Conservation (phyloP, 2,797 vertebrate species). For the Falco cherrug region DNA sequence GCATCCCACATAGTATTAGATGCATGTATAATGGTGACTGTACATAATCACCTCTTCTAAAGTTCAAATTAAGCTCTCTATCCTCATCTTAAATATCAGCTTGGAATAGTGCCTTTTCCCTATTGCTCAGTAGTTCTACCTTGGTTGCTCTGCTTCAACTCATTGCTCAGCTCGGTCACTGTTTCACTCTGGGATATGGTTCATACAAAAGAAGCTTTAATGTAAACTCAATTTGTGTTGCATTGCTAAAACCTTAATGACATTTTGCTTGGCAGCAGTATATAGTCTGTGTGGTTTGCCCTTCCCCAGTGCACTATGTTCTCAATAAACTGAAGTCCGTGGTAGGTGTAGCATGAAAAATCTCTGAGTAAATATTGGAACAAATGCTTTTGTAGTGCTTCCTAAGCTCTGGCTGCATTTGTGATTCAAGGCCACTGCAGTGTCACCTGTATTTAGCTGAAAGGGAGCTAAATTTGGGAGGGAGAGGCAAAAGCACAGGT, state of each 20-base stretch:
- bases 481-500: neutral
- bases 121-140: slow-evolving; percentile 10
- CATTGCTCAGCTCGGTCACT: slow-evolving; percentile 34
- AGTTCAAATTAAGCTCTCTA: neutral
- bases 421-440: neutral
- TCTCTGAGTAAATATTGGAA: slow-evolving; percentile 57
- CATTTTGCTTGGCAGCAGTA: slow-evolving; percentile 53
- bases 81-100: neutral
- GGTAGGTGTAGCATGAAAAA: slow-evolving; percentile 68
- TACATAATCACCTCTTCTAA: neutral
- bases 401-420: neutral
- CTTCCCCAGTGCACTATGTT: slow-evolving; percentile 52
- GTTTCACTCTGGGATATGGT: slow-evolving; percentile 34
- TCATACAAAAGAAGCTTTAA: slow-evolving; percentile 57
- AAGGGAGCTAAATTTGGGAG: slow-evolving; percentile 25
- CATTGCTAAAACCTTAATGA: slow-evolving; percentile 64
- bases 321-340: slow-evolving; percentile 39
- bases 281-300: slow-evolving; percentile 32
- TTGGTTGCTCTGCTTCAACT: slow-evolving; percentile 36
- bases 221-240: slow-evolving; percentile 57
- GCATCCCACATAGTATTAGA: neutral
- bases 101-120: neutral
- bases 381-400: slow-evolving; percentile 42
- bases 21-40: neutral
- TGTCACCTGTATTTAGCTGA: neutral